These are phyloP conservation scores for Metaphire vulgaris DNA, from an alignment of 1,140 invertebrate species.

Conservation along the genomic window DNA sequence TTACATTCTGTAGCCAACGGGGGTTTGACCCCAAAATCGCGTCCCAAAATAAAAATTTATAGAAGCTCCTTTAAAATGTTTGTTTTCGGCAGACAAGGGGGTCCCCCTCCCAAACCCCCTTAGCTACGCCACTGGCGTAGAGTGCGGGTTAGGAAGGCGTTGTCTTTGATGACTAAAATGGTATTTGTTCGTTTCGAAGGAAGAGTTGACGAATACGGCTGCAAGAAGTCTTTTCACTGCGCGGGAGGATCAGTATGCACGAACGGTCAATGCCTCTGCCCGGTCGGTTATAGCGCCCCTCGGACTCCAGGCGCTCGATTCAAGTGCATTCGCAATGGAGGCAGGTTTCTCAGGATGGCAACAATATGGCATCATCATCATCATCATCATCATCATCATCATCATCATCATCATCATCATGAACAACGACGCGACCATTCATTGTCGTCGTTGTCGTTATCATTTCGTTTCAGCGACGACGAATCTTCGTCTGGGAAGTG, in stretches of 20 bases:
- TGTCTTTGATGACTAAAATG: neutral
- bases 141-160: too few species aligned
- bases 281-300: neutral
- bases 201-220: conserved; percentile 5
- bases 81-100: too few species aligned
- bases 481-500: conserved; percentile 8
- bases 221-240: conserved; percentile 8
- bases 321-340: neutral
- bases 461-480: conserved; percentile 13
- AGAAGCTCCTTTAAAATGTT: too few species aligned
- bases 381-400: too few species aligned
- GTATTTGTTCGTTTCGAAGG: neutral
- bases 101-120: too few species aligned
- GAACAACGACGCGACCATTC: too few species aligned
- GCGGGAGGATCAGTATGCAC: neutral
- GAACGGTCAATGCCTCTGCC: neutral
- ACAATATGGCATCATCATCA: too few species aligned
- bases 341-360: neutral
- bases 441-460: neutral
- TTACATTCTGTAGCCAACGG: too few species aligned
- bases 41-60: too few species aligned
- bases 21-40: too few species aligned
- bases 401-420: too few species aligned
- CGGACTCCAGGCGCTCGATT: neutral
- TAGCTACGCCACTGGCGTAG: too few species aligned